Conservation (phyloP, 2,888 invertebrate genomes). For the Trichopria drosophilae region DNA sequence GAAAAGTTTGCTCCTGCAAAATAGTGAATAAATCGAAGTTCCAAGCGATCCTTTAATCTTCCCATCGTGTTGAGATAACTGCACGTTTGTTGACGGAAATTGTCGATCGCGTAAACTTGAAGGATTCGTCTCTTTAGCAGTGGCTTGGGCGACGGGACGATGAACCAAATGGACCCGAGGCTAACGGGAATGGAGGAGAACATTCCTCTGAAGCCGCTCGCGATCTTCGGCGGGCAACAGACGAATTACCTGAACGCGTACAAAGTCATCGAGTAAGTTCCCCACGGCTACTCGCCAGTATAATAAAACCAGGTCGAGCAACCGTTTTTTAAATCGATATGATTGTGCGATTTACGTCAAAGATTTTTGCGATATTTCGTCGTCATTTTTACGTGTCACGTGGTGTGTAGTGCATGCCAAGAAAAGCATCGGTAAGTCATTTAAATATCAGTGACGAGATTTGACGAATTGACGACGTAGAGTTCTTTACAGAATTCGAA, state of each 20-base stretch:
- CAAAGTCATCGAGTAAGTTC: constrained; percentile 75
- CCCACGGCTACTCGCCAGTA: no score
- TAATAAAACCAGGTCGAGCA: constrained; percentile 31
- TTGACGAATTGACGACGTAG: no score
- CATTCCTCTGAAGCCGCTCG: constrained; percentile 76
- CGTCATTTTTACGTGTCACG: constrained; percentile 14
- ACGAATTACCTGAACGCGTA: constrained; percentile 63
- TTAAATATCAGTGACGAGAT: no score
- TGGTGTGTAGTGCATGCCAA: constrained; percentile 44
- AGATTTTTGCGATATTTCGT: constrained; percentile 21
- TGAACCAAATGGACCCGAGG: constrained; percentile 51
- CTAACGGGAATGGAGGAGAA: constrained; percentile 66
- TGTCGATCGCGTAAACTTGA: no score
- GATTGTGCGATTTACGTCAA: constrained; percentile 31
- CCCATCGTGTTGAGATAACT: no score
- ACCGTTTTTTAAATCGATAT: constrained; percentile 39
- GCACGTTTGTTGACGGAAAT: no score
- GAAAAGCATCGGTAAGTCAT: constrained; percentile 27
- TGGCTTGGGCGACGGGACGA: constrained; percentile 51
- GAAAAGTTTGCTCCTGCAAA: no score
- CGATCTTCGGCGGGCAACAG: constrained; percentile 62
- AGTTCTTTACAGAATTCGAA: no score
- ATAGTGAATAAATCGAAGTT: no score
- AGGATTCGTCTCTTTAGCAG: no score
- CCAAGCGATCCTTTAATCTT: no score